A percentile compares a stretch with the other conserved stretches of the same genome.
Conservation (phyloP, 2,888 invertebrate species). For the Panopea generosa region DNA sequence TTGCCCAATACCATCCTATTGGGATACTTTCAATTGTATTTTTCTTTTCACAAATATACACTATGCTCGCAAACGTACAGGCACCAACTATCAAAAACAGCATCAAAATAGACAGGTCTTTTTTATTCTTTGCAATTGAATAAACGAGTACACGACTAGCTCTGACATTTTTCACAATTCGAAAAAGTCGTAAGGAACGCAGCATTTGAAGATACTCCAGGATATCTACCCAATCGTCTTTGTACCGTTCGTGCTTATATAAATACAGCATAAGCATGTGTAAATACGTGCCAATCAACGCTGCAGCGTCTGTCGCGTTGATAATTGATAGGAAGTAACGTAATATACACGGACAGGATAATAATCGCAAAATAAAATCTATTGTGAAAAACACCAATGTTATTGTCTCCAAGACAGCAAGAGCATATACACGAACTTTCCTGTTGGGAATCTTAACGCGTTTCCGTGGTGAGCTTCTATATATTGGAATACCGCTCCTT, state of each 20-base stretch:
- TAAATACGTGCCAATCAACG: constrained; percentile 29
- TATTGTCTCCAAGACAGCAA: constrained; percentile 34
- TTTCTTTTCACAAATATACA: constrained; percentile 45
- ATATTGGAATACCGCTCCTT: too few species aligned
- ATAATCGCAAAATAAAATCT: constrained; percentile 32
- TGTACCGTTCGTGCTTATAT: constrained; percentile 28
- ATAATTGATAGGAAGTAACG: constrained; percentile 45
- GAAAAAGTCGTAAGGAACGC: constrained; percentile 44
- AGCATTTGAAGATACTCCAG: constrained; percentile 52
- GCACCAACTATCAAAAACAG: constrained; percentile 46
- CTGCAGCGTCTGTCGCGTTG: constrained; percentile 45
- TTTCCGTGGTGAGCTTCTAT: neutral
- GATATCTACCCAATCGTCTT: constrained; percentile 31
- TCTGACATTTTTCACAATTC: constrained; percentile 47
- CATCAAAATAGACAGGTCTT: constrained; percentile 39
- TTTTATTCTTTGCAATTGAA: constrained; percentile 38
- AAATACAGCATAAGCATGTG: constrained; percentile 34
- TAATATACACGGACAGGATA: constrained; percentile 34
- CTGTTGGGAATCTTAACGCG: constrained; percentile 41
- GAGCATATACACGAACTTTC: constrained; percentile 22
- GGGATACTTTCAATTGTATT: constrained; percentile 34
- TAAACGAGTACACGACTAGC: constrained; percentile 46
- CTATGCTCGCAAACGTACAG: constrained; percentile 51
- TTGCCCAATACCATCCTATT: constrained; percentile 53
- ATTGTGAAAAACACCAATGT: constrained; percentile 39